Base-by-base conservation (phyloP, 1,140 invertebrate genomes). In the Acarapis woodi region DNA sequence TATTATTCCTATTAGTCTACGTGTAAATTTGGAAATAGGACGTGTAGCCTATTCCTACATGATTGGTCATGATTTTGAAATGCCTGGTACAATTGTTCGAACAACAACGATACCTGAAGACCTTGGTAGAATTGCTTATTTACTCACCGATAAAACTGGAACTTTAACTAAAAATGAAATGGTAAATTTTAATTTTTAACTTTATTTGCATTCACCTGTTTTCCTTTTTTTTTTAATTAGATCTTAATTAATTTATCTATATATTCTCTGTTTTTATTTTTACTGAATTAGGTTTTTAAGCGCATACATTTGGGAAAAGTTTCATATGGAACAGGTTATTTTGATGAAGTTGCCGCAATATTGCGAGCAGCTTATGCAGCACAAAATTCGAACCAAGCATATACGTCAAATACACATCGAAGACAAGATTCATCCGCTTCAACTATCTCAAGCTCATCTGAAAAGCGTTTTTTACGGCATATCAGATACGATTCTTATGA, bases 121-220 rank as follows among this genome's bases (percentile, higher is more conserved):
- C 57, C 55, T 93, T n/a, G 87, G 87, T 0, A 59, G 90, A 33
- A 87, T 97, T 46, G 77, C 75, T 2, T 97, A 94, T 56, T 59
- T 97, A 31, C 55, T 97, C 2, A 83, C 79, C 0, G 93, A 99
- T 53, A 99, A 99, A 61, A 99, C 90, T 0, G 93, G 90, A 4
- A 99, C 93, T 1, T 59, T 97, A 3, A 99, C 93, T 0, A 83
- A 93, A 55, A 99, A 99, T 58, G 85, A 88, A 52, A 99, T 97
- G 93, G 72, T n/a, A n/a, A n/a, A n/a, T n/a, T n/a, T n/a, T n/a
- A n/a, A n/a, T n/a, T n/a, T n/a, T n/a, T n/a, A n/a, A n/a, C n/a
- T n/a, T n/a, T n/a, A n/a, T n/a, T n/a, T n/a, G 62, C 32, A 32
- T 16, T 36, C 10, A 14, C 3, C 16, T 21, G 15, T 10, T 15